Evolutionary conservation across 2,888 invertebrate species (phyloP).

Genomic region (Dexiosoma caninum): DNA sequence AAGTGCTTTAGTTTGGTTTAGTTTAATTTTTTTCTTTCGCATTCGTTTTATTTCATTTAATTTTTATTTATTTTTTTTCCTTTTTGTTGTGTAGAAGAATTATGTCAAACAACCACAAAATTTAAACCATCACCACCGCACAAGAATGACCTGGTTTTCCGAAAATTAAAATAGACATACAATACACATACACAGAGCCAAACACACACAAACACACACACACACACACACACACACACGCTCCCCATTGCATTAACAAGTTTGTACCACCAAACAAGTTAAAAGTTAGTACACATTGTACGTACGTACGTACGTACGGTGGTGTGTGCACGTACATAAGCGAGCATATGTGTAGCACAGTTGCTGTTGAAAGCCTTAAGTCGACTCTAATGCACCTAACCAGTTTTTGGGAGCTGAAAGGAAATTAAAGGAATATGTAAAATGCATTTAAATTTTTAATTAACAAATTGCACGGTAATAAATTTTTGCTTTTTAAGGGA

Average conservation of each 20-base stretch:
- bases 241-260: constrained; percentile 23
- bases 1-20: constrained; percentile 38
- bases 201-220: constrained; percentile 14
- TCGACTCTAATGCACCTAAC: constrained; percentile 23
- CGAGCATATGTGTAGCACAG: too few relatives aligned
- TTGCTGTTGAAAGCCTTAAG: constrained; percentile 3
- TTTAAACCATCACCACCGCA: constrained; percentile 59
- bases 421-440: not conserved
- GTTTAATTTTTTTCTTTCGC: not conserved
- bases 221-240: not conserved
- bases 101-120: constrained; percentile 63
- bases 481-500: too few relatives aligned
- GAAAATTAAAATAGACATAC: constrained; percentile 62
- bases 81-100: too few relatives aligned
- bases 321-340: too few relatives aligned
- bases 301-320: too few relatives aligned
- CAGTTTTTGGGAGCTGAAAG: not conserved
- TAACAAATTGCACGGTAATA: too few relatives aligned
- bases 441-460: not conserved
- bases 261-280: constrained; percentile 47
- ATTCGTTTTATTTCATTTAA: not conserved
- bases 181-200: not conserved
- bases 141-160: constrained; percentile 63
- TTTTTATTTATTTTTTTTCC: constrained; percentile 31
- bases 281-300: constrained; percentile 36